Conservation (phyloP, 2,113 vertebrate species). For the Pongo abelii region DNA sequence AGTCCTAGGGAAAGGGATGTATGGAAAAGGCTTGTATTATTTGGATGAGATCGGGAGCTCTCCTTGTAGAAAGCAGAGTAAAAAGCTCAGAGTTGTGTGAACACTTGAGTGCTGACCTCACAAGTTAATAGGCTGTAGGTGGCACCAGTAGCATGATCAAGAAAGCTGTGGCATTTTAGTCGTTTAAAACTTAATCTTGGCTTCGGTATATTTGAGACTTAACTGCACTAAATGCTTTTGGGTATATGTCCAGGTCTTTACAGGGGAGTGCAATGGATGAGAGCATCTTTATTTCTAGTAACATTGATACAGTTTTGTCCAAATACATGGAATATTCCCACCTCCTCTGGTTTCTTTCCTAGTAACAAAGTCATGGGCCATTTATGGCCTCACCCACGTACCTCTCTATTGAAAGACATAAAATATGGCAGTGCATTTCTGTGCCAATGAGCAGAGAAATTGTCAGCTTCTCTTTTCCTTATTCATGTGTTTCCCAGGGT, state of each 20-base stretch:
- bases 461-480: conserved; percentile 36
- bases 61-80: background rate
- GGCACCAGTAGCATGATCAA: background rate
- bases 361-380: background rate
- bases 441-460: background rate
- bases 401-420: background rate
- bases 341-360: background rate
- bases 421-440: background rate
- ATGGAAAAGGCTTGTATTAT: background rate
- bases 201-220: background rate
- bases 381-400: background rate
- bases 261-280: background rate
- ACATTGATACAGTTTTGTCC: background rate
- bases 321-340: background rate
- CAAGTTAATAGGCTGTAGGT: background rate
- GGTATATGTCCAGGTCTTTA: background rate
- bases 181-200: background rate
- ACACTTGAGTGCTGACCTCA: background rate
- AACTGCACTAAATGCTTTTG: background rate
- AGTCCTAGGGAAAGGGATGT: background rate
- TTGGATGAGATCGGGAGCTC: background rate
- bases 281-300: background rate
- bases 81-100: background rate
- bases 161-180: background rate
- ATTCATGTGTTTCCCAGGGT: background rate